Evolutionary conservation across 2,113 vertebrate species (phyloP), one percentile per base, ranked within the genome.

Genomic region (Cygnus buccinator): DNA sequence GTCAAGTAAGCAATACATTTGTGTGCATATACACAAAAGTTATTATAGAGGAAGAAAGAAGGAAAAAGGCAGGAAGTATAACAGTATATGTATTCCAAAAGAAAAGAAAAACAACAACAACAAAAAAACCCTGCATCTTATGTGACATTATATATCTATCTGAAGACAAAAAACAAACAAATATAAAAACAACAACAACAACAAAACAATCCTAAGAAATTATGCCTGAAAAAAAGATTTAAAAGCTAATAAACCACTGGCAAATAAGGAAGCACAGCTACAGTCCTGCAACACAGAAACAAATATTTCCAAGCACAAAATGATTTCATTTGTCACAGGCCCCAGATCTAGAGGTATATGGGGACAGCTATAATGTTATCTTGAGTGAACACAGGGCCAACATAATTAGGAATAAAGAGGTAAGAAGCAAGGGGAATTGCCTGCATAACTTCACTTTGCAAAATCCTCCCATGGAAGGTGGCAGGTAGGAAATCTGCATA

Each of bases 361-460:
- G 94, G 94, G 93, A 97, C 94, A 97, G 95, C 91, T 95, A 68
- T 97, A 97, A 96, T 92, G 84, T 92, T 97, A 90, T 91, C 84
- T 96, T 98, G 98, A 98, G 97, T 97, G 96, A 98, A 98, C 94
- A 84, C 97, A 98, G 96, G 93, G 87, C 93, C 93, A 61, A 78
- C 80, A 66, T 98, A 98, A 98, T 98, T 97, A 98, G 95, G 41
- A 98, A 93, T 97, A 97, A 98, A 97, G 97, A 97, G 90, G 95
- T 96, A 96, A 97, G 96, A 95, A 79, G 90, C 95, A 94, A 95
- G 89, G 94, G 91, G 93, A 96, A 92, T 96, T 76, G 84, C 97
- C 98, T 98, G 98, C 93, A 95, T 85, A 98, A 92, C 84, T 85
- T 98, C 98, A 98, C 93, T 85, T 87, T 82, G 77, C 82, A 91